Percentiles rank a stretch among this genome's conserved stretches.
These are phyloP conservation scores for Pimpla rufipes DNA, from an alignment of 2,888 invertebrate species.

Conservation along the genomic window DNA sequence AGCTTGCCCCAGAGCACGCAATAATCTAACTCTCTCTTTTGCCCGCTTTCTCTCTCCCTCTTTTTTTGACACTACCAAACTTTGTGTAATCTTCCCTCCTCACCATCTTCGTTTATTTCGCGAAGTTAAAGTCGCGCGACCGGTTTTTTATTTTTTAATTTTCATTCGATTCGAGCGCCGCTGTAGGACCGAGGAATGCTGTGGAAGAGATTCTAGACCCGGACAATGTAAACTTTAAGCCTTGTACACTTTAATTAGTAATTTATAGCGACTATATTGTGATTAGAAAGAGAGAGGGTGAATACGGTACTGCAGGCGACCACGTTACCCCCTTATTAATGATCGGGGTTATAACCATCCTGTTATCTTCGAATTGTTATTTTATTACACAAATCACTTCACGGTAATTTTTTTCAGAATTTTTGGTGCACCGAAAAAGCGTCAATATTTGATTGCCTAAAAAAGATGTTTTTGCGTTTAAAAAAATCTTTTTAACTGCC, in stretches of 20 bases:
- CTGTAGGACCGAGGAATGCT: slow-evolving; percentile 30
- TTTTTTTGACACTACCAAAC: slow-evolving; percentile 3
- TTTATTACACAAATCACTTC: too few relatives aligned
- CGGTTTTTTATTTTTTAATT: slow-evolving; percentile 30
- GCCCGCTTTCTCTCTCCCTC: slow-evolving; percentile 21
- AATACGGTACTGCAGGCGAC: slow-evolving; percentile 45
- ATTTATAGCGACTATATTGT: slow-evolving; percentile 82
- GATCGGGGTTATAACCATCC: too few relatives aligned
- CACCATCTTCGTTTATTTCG: slow-evolving; percentile 29
- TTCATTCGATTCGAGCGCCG: slow-evolving; percentile 19
- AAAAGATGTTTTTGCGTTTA: too few relatives aligned
- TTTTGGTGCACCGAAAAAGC: too few relatives aligned
- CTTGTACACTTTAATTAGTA: slow-evolving; percentile 79
- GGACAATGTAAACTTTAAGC: slow-evolving; percentile 73
- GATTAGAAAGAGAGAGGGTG: slow-evolving; percentile 77
- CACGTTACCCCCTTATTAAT: neutral
- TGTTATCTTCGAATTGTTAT: too few relatives aligned
- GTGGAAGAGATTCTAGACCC: slow-evolving; percentile 71
- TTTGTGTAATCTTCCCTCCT: slow-evolving; percentile 23
- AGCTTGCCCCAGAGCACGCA: too few relatives aligned
- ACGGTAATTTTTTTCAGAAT: too few relatives aligned
- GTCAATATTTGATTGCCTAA: too few relatives aligned
- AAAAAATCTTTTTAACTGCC: too few relatives aligned
- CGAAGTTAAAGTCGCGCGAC: slow-evolving; percentile 24
- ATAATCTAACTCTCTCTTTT: neutral